Base-by-base conservation (phyloP, 2,113 vertebrate genomes). In the Nansenia antarctica region DNA sequence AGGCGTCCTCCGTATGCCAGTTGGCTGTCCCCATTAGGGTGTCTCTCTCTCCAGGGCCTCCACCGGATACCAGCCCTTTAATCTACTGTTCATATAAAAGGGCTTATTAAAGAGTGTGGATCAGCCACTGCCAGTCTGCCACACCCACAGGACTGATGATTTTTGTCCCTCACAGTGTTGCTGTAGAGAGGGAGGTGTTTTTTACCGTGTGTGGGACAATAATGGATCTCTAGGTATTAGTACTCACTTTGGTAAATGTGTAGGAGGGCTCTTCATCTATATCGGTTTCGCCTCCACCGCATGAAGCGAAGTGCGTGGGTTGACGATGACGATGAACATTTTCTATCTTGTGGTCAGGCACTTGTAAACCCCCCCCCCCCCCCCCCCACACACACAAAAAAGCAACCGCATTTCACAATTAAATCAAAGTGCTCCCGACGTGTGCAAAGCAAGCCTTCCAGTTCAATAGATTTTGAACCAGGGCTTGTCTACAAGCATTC, bases 41-140 rank as follows among this genome's bases (percentile, higher is more conserved):
- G 8, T 61, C 15, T 31, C 54, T 9, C 57, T 76, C n/a, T 78
- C 35, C 35, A 39, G 35, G 35, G 14, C 52, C 12, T 58, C n/a
- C 31, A 27, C 42, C 42, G 11, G 39, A 27, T 63, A 49, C 2
- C 31, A 58, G 68, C 60, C 67, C 55, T 47, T n/a, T 72, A 73
- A 86, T 84, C 73, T 81, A 52, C 62, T 32, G 30, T 66, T 84
- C 35, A 57, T 29, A 69, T 70, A 65, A 78, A 84, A 75, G 37
- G 62, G 54, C 63, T 84, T 30, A 80, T 86, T 83, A 79, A 64
- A 84, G 73, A 76, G 54, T 39, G 55, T 6, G 61, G 12, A 3
- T 57, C 62, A 66, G 31, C 52, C 27, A 34, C 31, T 8, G n/a
- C n/a, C n/a, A n/a, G 29, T 34, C 52, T 59, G 61, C 31, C 11